Base-by-base conservation (phyloP, 2,113 vertebrate genomes). In the Syngnathoides biaculeatus region DNA sequence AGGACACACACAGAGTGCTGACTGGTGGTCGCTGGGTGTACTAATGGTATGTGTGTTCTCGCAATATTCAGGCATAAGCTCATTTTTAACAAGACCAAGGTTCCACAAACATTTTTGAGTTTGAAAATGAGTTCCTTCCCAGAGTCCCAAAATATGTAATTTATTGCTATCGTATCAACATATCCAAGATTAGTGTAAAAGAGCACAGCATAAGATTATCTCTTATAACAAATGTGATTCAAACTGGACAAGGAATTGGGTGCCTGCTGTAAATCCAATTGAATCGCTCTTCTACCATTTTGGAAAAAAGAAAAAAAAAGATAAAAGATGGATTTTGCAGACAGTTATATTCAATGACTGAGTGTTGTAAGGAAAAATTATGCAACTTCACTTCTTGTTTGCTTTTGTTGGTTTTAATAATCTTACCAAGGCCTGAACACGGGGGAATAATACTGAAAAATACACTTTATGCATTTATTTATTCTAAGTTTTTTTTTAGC, bases 21-120 rank as follows among this genome's bases (percentile, higher is more conserved):
- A 98, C 85, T 98, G 97, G 96, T 98, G 97, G 97, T 98, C 96
- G 64, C 94, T 97, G 87, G 97, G 97, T 78, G 96, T 98, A 74
- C 93, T 98, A 64, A 98, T 98, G 97, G 97, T 97, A 95, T 24
- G 53, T 15, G 27, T n/a, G 47, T n/a, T 14, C 38, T 39, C 27
- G 5, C 38, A 17, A 47, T 19, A 47, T 12, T 24, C 20, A 1
- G 10, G 30, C 39, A 30, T 22, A n/a, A 30, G 0, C 40, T 30
- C 17, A 2, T 47, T 4, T 62, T 58, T 13, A 15, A 15, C 4
- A 42, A 13, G 56, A 58, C 26, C 8, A 30, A 15, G 55, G 55
- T 8, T 57, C 17, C 55, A 5, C 4, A 40, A 13, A 60, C 39
- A 13, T 38, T 40, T 40, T 22, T 24, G 38, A 22, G 5, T 43